Evolutionary conservation across 2,888 invertebrate species (phyloP).

Genomic region (Smittia aterrima): DNA sequence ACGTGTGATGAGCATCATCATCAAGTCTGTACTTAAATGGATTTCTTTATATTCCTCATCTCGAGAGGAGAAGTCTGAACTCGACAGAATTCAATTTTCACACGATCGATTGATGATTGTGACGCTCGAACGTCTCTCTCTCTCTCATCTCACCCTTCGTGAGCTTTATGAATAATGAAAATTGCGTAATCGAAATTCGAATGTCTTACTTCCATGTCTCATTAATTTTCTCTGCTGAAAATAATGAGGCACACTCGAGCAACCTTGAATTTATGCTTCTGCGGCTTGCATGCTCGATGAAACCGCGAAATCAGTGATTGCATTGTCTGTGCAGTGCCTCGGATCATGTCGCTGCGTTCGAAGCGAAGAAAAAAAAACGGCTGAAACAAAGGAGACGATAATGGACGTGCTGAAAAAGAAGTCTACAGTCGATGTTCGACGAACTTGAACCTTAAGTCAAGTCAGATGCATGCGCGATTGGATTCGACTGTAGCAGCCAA

Average conservation of each 20-base stretch:
- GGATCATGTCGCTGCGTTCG: slow-evolving; percentile 19
- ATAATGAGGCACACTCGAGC: background rate
- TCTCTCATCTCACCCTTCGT: background rate
- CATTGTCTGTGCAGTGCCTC: slow-evolving; percentile 24
- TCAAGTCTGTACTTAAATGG: background rate
- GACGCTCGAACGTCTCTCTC: background rate
- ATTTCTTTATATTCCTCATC: too few relatives aligned
- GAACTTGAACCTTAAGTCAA: background rate
- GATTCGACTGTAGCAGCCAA: background rate
- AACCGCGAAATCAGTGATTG: slow-evolving; percentile 37
- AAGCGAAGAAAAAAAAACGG: background rate
- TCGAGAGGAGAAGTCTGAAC: too few relatives aligned
- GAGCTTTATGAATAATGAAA: background rate
- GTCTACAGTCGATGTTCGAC: background rate
- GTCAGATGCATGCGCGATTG: background rate
- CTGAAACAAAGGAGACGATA: slow-evolving; percentile 11
- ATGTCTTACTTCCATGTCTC: slow-evolving; percentile 14
- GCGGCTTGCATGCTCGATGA: slow-evolving; percentile 7
- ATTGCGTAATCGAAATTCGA: slow-evolving; percentile 15
- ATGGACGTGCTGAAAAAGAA: background rate
- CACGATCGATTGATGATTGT: slow-evolving; percentile 8
- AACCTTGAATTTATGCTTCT: background rate
- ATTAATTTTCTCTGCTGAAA: slow-evolving; percentile 8
- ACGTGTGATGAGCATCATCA: slow-evolving; percentile 10
- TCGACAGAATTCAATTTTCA: background rate